Evolutionary conservation across 2,113 vertebrate genomes (phyloP), one percentile per base, ranked within the genome.

Genomic region (Pontoporia blainvillei): DNA sequence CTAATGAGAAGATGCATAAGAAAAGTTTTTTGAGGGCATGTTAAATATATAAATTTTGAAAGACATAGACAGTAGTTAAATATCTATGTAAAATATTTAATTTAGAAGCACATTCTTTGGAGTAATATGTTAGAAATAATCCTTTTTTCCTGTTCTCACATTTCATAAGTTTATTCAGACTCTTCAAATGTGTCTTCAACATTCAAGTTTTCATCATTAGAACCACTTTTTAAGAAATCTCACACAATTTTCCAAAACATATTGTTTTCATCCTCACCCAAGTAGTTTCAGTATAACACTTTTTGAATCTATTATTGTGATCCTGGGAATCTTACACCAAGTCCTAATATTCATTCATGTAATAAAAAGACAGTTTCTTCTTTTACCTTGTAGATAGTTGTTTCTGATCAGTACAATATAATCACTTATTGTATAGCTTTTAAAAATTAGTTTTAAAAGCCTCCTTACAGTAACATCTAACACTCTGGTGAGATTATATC

Each of bases 1-100:
- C 78, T 71, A 76, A 14, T 78, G 41, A 31, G 66, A 94, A 86
- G 25, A 91, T 75, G 34, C n/a, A 27, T 44, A 59, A 82, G 31
- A 86, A 62, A 18, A 39, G 66, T 69, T 88, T 81, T 89, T 57
- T 81, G 29, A 93, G 34, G 9, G 6, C 34, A 44, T 69, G 52
- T 67, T 89, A 91, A 96, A 21, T 89, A 78, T 44, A 59, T 73
- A 78, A 93, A 93, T 83, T 78, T 96, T 96, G 76, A 64, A 90
- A 95, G 49, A 93, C 12, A 85, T 54, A 84, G 39, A 39, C 34
- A 86, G 25, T 91, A 75, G 20, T 92, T 84, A 86, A 72, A 86
- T 73, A 78, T 17, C 46, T 96, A 39, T 34, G 85, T 93, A 17
- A 5, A 85, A 41, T 94, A 86, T 57, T 94, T 87, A 90, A 31